Percentiles rank a stretch among this genome's conserved stretches.
Conservation (phyloP, 2,888 invertebrate genomes). For the Heliothis peltigera region DNA sequence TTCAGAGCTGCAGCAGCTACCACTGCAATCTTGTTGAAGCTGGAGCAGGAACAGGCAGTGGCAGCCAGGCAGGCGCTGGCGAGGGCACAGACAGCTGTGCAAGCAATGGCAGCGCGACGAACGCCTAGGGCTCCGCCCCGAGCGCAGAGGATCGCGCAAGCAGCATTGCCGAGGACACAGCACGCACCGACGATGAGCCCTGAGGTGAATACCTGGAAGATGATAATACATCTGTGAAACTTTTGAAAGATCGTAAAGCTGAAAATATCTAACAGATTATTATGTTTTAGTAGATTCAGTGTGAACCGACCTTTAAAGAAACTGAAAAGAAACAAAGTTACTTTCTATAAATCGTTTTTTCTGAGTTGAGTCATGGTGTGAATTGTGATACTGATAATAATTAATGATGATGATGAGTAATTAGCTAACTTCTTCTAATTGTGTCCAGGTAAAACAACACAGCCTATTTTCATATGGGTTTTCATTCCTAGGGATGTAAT, state of each 20-base stretch:
- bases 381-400: too few relatives aligned
- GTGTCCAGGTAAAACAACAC: too few relatives aligned
- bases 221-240: background rate
- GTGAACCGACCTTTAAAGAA: too few relatives aligned
- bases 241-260: background rate
- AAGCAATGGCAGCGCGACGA: slow-evolving; percentile 78
- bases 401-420: too few relatives aligned
- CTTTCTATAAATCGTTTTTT: too few relatives aligned
- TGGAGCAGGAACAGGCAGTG: slow-evolving; percentile 79
- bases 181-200: slow-evolving; percentile 84
- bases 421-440: too few relatives aligned
- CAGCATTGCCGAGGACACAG: slow-evolving; percentile 82
- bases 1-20: slow-evolving; percentile 83
- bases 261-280: background rate
- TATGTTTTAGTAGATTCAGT: too few relatives aligned
- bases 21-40: slow-evolving; percentile 76
- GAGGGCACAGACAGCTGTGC: slow-evolving; percentile 79
- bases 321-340: too few relatives aligned
- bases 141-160: slow-evolving; percentile 78
- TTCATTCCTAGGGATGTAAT: too few relatives aligned
- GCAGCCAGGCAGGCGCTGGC: slow-evolving; percentile 81
- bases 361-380: too few relatives aligned
- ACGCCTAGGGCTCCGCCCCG: slow-evolving; percentile 81
- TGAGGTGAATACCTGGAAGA: slow-evolving; percentile 81
- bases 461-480: too few relatives aligned